Conservation (phyloP, 2,888 invertebrate genomes). For the Agonopterix heracliana region DNA sequence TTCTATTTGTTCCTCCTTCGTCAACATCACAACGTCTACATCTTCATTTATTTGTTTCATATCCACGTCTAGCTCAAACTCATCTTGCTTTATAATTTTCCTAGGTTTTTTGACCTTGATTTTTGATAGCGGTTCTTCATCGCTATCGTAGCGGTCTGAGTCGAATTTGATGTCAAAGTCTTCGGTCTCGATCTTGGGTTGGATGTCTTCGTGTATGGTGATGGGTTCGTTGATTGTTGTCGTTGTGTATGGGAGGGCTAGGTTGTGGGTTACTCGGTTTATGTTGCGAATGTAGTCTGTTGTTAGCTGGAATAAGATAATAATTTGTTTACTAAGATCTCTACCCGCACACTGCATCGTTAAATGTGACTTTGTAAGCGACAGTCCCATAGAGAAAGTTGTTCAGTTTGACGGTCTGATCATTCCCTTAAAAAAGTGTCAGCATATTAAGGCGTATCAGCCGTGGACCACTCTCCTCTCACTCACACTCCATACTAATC, state of each 20-base stretch:
- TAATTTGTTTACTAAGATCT: neutral
- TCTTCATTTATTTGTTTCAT: conserved; percentile 14
- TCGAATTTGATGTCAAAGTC: conserved; percentile 2
- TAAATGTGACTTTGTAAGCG: too few relatives aligned
- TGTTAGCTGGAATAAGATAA: conserved; percentile 21
- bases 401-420: too few relatives aligned
- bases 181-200: neutral
- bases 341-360: too few relatives aligned
- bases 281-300: conserved; percentile 20
- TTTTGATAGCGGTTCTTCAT: conserved; percentile 22
- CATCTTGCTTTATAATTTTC: conserved; percentile 1
- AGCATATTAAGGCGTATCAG: too few relatives aligned
- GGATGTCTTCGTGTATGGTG: neutral
- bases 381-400: too few relatives aligned
- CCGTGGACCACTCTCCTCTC: too few relatives aligned
- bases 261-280: conserved; percentile 3
- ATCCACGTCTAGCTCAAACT: neutral
- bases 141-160: conserved; percentile 8
- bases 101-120: conserved; percentile 12
- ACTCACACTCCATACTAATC: too few relatives aligned
- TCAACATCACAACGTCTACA: conserved; percentile 34
- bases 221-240: neutral
- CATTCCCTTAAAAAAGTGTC: too few relatives aligned
- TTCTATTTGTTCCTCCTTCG: conserved; percentile 41
- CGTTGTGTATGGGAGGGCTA: neutral